phyloP scores from a whole-genome alignment of 2,888 invertebrate genomes.

The Coelinius sp. region DNA sequence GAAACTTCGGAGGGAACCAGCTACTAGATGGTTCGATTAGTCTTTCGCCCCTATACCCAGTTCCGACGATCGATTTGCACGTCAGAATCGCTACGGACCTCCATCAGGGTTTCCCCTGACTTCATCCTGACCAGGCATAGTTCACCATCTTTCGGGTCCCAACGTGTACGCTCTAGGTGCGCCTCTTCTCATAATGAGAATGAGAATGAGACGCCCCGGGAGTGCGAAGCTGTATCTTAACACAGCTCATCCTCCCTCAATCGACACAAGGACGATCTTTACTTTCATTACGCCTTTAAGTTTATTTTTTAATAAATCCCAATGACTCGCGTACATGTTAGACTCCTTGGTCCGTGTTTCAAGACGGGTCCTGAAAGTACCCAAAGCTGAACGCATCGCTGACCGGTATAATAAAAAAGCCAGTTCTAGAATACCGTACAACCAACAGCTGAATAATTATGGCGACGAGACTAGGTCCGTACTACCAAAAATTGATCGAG shows the following conservation, averaged over 20 bases:
- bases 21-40: conserved; percentile 85
- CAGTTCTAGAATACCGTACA: too few relatives aligned
- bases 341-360: conserved; percentile 85
- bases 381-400: conserved; percentile 53
- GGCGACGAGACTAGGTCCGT: too few relatives aligned
- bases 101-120: conserved; percentile 80
- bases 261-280: too few relatives aligned
- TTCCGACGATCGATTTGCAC: conserved; percentile 85
- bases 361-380: conserved; percentile 75
- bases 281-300: too few relatives aligned
- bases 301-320: conserved; percentile 79
- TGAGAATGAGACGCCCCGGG: too few relatives aligned
- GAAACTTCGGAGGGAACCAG: conserved; percentile 85
- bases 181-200: conserved; percentile 50
- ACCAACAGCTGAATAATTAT: too few relatives aligned
- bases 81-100: conserved; percentile 83
- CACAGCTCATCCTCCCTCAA: too few relatives aligned
- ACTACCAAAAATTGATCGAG: too few relatives aligned
- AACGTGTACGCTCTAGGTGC: conserved; percentile 76
- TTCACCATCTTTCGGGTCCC: conserved; percentile 84
- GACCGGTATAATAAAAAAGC: too few relatives aligned
- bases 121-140: conserved; percentile 81
- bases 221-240: too few relatives aligned
- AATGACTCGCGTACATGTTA: conserved; percentile 81
- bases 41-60: conserved; percentile 82